Percentiles rank a stretch among this genome's conserved stretches.
Evolutionary conservation across 1,140 invertebrate genomes (phyloP).

Genomic region (Lucilia sericata): DNA sequence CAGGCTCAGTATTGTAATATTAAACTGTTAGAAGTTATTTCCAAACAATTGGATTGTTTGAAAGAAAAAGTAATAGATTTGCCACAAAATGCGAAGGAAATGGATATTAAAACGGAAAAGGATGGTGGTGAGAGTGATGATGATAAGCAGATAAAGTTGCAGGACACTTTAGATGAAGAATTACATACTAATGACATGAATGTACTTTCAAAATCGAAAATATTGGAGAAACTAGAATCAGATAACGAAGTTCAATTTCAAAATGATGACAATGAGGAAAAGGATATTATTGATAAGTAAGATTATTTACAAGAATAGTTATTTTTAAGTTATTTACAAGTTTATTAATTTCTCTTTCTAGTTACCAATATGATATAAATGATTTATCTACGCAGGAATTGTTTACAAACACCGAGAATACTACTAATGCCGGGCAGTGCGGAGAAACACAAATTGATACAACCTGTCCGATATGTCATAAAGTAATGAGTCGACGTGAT

Average conservation of each 20-base stretch:
- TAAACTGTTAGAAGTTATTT: background rate
- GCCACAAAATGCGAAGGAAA: background rate
- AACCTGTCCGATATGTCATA: background rate
- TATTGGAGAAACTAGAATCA: too few relatives aligned
- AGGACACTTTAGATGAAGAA: too few relatives aligned
- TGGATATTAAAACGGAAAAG: background rate
- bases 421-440: background rate
- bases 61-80: background rate
- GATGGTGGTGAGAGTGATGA: background rate
- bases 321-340: too few relatives aligned
- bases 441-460: background rate
- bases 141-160: background rate
- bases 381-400: too few relatives aligned
- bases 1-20: background rate
- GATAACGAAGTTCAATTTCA: too few relatives aligned
- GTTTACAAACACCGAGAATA: too few relatives aligned
- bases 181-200: background rate
- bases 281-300: too few relatives aligned
- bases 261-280: too few relatives aligned
- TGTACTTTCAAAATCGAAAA: background rate
- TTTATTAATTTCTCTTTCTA: background rate
- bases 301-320: too few relatives aligned
- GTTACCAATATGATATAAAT: background rate
- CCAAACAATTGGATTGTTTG: conserved; percentile 14
- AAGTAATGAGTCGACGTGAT: background rate